These are phyloP conservation scores for Mormyrus iriodes DNA, from an alignment of 2,113 vertebrate genomes.

Conservation along the genomic window DNA sequence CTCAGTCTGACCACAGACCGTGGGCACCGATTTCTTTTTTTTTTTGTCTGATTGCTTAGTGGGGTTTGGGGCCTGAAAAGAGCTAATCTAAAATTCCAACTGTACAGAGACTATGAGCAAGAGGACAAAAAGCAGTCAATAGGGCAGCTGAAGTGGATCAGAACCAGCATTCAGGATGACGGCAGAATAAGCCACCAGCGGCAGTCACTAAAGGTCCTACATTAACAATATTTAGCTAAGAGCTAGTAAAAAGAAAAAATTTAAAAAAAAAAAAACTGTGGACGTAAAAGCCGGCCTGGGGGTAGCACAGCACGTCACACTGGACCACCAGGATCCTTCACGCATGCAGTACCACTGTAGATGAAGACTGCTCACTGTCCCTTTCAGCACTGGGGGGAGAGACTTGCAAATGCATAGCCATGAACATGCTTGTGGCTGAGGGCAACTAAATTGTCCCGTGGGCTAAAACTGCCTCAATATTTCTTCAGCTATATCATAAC, in stretches of 20 bases:
- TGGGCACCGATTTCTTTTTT: not conserved
- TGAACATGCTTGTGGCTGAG: not conserved
- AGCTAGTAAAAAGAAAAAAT: not conserved
- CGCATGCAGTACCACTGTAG: not conserved
- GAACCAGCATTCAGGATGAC: not conserved
- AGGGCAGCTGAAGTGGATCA: not conserved
- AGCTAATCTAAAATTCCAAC: slow-evolving; percentile 24
- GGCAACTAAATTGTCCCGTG: not conserved
- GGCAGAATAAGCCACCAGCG: not conserved
- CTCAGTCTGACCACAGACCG: not conserved
- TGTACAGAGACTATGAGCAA: not conserved
- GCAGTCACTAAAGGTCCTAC: not conserved
- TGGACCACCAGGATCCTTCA: not conserved
- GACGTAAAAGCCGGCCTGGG: not conserved
- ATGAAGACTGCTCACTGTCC: not conserved
- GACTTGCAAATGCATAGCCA: not conserved
- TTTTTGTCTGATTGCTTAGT: not conserved
- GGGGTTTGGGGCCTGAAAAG: slow-evolving; percentile 11
- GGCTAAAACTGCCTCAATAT: not conserved
- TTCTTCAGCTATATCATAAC: not conserved
- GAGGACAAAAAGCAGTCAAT: slow-evolving; percentile 16
- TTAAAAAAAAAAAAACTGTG: not conserved
- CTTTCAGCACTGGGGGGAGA: not conserved
- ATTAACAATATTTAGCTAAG: slow-evolving; percentile 16
- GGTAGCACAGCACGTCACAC: not conserved